Conservation (phyloP, 64 coral and sea anemone genomes). For the Hydrozoanthus tunicans region DNA sequence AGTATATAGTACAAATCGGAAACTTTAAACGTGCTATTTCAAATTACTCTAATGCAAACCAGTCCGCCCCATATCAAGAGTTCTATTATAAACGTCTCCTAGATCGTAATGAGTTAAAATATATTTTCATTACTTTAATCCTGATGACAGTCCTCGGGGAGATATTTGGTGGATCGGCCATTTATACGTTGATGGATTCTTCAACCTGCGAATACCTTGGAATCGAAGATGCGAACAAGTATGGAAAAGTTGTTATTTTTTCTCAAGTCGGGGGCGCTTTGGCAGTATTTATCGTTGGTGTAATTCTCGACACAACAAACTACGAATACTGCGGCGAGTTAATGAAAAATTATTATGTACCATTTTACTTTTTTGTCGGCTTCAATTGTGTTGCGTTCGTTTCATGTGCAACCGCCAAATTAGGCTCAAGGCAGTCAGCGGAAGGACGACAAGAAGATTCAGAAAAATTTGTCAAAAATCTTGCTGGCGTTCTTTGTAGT, state of each 20-base stretch:
- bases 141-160: slow-evolving; percentile 29
- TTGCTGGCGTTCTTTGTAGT: background rate
- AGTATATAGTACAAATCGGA: background rate
- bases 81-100: slow-evolving; percentile 2
- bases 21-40: background rate
- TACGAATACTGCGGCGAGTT: slow-evolving; percentile 32
- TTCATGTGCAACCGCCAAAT: background rate
- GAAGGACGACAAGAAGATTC: background rate
- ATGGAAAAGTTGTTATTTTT: slow-evolving; percentile 13
- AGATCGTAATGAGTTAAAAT: background rate
- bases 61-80: background rate
- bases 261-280: background rate
- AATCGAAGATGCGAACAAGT: background rate
- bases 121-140: slow-evolving; percentile 32
- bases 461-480: background rate
- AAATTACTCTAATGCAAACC: too few relatives aligned
- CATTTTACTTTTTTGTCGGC: slow-evolving; percentile 45
- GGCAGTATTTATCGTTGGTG: slow-evolving; percentile 12
- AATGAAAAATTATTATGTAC: slow-evolving; percentile 32
- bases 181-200: slow-evolving; percentile 19
- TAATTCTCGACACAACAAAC: background rate
- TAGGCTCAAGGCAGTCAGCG: background rate
- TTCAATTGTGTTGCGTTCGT: slow-evolving; percentile 37
- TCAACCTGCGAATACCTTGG: slow-evolving; percentile 46
- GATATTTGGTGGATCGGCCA: slow-evolving; percentile 38